Evolutionary conservation across 2,888 invertebrate genomes (phyloP).

Genomic region (Plagiodera versicolora): DNA sequence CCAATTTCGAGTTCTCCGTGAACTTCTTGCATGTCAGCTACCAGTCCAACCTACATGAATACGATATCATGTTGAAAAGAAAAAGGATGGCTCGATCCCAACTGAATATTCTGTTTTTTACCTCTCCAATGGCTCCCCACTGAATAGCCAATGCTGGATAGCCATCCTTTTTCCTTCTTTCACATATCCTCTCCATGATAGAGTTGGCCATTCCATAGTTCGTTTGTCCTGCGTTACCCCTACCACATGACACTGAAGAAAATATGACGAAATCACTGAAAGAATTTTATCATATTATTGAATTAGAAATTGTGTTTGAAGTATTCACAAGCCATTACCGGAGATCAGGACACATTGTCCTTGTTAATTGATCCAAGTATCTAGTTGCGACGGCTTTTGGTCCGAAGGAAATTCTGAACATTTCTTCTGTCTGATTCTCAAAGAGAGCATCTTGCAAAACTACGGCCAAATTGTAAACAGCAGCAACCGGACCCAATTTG

Average conservation of each 20-base stretch:
- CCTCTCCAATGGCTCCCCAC: conserved; percentile 91
- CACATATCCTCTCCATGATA: conserved; percentile 85
- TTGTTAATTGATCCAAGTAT: conserved; percentile 65
- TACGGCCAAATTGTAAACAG: conserved; percentile 89
- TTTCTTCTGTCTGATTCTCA: conserved; percentile 73
- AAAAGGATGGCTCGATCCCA: too few relatives aligned
- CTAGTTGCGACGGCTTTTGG: conserved; percentile 82
- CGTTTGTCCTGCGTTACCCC: conserved; percentile 88
- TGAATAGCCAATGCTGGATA: conserved; percentile 82
- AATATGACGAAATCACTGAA: conserved; percentile 79
- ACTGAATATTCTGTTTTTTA: conserved; percentile 2
- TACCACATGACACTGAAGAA: conserved; percentile 87
- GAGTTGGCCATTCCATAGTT: conserved; percentile 91
- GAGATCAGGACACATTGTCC: conserved; percentile 36
- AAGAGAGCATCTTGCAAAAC: conserved; percentile 74
- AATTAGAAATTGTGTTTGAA: too few relatives aligned
- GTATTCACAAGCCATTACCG: conserved; percentile 22
- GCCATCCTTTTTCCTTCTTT: conserved; percentile 67
- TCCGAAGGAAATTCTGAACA: conserved; percentile 67
- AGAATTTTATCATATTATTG: too few relatives aligned
- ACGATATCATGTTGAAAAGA: neutral
- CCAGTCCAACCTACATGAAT: conserved; percentile 61
- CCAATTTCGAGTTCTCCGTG: conserved; percentile 53
- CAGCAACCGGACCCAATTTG: conserved; percentile 71
- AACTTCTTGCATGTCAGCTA: conserved; percentile 60